A percentile compares a stretch with the other conserved stretches of the same genome.
Conservation (phyloP, 2,113 vertebrate species). For the Aegithalos caudatus region DNA sequence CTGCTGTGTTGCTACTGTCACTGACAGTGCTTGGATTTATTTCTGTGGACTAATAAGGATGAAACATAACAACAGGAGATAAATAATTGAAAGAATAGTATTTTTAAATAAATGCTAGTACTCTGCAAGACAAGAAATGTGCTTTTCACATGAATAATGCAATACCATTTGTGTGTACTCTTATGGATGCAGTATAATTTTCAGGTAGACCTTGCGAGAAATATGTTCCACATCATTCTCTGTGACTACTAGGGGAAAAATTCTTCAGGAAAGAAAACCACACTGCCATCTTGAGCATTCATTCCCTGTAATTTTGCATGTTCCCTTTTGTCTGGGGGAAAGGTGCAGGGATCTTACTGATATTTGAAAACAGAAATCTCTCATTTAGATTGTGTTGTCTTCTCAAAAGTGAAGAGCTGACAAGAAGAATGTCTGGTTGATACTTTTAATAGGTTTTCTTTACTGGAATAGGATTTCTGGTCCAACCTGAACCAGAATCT, state of each 20-base stretch:
- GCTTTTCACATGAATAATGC: background rate
- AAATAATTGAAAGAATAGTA: background rate
- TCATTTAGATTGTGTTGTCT: background rate
- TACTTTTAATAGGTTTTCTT: background rate
- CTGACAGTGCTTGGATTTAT: background rate
- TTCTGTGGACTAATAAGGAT: background rate
- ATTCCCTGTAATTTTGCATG: background rate
- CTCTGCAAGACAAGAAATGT: background rate
- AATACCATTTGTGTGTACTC: background rate
- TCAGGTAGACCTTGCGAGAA: background rate
- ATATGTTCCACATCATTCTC: background rate
- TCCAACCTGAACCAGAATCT: background rate
- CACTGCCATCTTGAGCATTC: background rate
- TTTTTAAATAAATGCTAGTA: background rate
- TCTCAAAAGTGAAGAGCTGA: background rate
- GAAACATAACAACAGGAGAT: background rate
- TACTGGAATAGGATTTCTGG: background rate
- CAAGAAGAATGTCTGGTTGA: background rate
- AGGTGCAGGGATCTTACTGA: background rate
- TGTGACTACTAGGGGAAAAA: background rate
- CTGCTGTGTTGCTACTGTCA: background rate
- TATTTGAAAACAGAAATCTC: background rate
- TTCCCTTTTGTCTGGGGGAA: background rate
- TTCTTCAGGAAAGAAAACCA: background rate
- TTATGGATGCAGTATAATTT: background rate